Percentiles rank a stretch among this genome's conserved stretches.
Evolutionary conservation across 2,113 vertebrate genomes (phyloP).

Genomic region (Vicugna pacos): DNA sequence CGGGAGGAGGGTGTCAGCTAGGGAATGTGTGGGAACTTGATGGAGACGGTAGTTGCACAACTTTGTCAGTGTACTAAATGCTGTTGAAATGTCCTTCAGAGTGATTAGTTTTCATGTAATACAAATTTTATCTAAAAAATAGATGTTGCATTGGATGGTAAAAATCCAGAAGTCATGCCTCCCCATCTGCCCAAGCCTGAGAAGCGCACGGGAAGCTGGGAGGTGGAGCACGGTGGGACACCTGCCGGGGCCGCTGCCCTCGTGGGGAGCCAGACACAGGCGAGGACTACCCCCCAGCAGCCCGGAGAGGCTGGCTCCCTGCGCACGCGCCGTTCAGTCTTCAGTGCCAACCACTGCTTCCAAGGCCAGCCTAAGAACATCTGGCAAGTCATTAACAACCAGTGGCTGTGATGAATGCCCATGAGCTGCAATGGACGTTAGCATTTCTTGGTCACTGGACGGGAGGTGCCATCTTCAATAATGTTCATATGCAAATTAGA

Average conservation of each 20-base stretch:
- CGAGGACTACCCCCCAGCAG: rapidly evolving
- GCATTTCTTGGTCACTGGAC: constrained; percentile 46
- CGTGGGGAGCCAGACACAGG: background rate
- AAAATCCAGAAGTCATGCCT: background rate
- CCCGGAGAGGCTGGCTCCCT: background rate
- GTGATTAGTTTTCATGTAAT: background rate
- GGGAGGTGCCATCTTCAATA: background rate
- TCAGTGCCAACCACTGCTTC: background rate
- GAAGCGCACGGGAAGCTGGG: background rate
- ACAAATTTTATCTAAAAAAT: background rate
- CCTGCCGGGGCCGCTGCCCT: background rate
- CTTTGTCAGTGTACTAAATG: background rate
- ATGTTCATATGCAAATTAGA: constrained; percentile 65
- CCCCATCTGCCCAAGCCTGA: no score
- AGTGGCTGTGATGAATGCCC: constrained; percentile 59
- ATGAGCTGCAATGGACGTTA: background rate
- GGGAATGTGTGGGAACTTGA: background rate
- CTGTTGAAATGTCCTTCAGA: background rate
- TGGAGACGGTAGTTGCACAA: rapidly evolving
- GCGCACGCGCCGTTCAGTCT: rapidly evolving
- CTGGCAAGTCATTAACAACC: constrained; percentile 66
- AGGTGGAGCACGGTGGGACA: background rate
- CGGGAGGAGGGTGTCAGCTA: no score
- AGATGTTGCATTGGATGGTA: background rate
- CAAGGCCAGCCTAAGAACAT: constrained; percentile 10